These are phyloP conservation scores for Rana temporaria DNA, from an alignment of 2,113 vertebrate genomes.

Conservation along the genomic window DNA sequence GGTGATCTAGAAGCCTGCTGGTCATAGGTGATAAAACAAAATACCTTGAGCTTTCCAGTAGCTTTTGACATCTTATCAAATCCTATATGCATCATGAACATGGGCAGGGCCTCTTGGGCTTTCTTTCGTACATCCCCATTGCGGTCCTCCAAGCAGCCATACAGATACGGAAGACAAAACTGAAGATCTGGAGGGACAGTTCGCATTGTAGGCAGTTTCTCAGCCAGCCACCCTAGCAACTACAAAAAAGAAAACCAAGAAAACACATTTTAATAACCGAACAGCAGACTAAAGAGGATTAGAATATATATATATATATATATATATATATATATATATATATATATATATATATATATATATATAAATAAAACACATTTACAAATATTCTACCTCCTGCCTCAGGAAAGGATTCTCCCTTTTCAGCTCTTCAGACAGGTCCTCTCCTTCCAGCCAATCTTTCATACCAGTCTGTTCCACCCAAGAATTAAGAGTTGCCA, in stretches of 20 bases:
- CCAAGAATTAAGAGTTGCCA: conserved; percentile 91
- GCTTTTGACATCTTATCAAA: conserved; percentile 96
- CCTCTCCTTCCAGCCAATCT: conserved; percentile 97
- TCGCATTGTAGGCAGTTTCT: conserved; percentile 88
- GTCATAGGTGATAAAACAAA: too few relatives aligned
- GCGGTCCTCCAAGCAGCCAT: conserved; percentile 92
- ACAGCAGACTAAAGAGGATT: background rate
- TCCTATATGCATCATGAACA: conserved; percentile 97
- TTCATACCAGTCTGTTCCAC: conserved; percentile 97
- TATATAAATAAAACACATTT: background rate
- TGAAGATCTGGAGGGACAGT: conserved; percentile 86
- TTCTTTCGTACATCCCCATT: conserved; percentile 97
- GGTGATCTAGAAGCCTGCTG: too few relatives aligned
- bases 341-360: too few relatives aligned
- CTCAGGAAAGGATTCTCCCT: conserved; percentile 95
- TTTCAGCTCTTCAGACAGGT: conserved; percentile 95
- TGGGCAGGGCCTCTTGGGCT: conserved; percentile 91
- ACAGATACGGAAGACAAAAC: conserved; percentile 87
- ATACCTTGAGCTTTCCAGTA: conserved; percentile 92
- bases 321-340: too few relatives aligned
- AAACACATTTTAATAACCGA: background rate
- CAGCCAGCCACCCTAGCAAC: conserved; percentile 92
- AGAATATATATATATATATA: too few relatives aligned
- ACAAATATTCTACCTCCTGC: conserved; percentile 83
- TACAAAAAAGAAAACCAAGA: conserved; percentile 60